These are phyloP conservation scores for Tethya wilhelma DNA, from an alignment of 37 sponge, comb jelly and placozoan species.

Conservation along the genomic window DNA sequence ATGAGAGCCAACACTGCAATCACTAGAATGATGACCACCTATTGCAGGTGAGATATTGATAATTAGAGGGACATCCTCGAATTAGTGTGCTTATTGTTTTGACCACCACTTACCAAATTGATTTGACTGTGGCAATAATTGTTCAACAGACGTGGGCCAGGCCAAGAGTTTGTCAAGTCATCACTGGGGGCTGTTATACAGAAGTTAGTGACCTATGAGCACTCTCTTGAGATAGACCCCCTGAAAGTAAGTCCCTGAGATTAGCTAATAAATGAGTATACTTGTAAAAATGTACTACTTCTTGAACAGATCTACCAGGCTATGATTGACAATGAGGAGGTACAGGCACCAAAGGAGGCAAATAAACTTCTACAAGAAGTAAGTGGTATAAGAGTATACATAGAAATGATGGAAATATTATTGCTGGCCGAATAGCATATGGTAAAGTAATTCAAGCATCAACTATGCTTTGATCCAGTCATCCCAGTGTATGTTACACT, in stretches of 20 bases:
- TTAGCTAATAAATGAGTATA: not conserved
- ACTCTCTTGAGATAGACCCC: constrained; percentile 83
- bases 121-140: not conserved
- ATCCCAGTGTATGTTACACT: not conserved
- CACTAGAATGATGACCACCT: constrained; percentile 96
- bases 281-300: not conserved
- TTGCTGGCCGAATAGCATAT: too few species aligned
- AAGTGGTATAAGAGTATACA: not conserved
- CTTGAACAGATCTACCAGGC: constrained; percentile 65
- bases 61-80: not conserved
- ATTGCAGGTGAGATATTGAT: constrained; percentile 67
- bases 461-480: not conserved
- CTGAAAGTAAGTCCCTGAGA: constrained; percentile 57
- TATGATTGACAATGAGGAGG: constrained; percentile 79
- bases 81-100: not conserved
- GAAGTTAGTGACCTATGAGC: constrained; percentile 47
- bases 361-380: constrained; percentile 24
- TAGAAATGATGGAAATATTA: too few species aligned
- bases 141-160: constrained; percentile 87
- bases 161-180: constrained; percentile 80
- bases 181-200: constrained; percentile 59
- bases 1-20: constrained; percentile 95
- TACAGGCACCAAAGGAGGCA: constrained; percentile 42
- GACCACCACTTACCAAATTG: constrained; percentile 8
- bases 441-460: too few species aligned